Conservation (phyloP, 1,140 invertebrate species). For the Sweltsa coloradensis region DNA sequence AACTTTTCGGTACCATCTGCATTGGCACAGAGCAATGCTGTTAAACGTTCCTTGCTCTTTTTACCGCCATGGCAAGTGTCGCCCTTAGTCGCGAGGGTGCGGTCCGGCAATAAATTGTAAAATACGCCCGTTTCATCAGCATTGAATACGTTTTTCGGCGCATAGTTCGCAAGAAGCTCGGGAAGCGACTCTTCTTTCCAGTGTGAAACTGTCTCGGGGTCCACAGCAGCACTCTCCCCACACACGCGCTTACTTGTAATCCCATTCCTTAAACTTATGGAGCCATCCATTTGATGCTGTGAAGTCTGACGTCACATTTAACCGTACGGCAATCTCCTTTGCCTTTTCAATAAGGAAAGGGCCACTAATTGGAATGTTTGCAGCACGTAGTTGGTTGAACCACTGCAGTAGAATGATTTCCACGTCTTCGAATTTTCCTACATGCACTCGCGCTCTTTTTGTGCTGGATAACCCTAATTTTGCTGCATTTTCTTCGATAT, state of each 20-base stretch:
- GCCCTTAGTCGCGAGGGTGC: slow-evolving; percentile 22
- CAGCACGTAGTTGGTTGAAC: too few relatives aligned
- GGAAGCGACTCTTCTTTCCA: not conserved
- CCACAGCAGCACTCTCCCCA: not conserved
- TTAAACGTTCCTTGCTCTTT: slow-evolving; percentile 28
- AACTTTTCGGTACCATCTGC: slow-evolving; percentile 15
- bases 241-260: not conserved
- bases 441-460: too few relatives aligned
- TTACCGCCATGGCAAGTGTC: slow-evolving; percentile 28
- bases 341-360: too few relatives aligned
- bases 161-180: slow-evolving; percentile 13
- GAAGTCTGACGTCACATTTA: too few relatives aligned
- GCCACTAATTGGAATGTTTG: too few relatives aligned
- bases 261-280: not conserved
- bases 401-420: too few relatives aligned
- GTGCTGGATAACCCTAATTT: too few relatives aligned
- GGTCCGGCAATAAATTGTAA: slow-evolving; percentile 26
- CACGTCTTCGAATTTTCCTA: too few relatives aligned
- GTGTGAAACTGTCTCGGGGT: not conserved
- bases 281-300: slow-evolving; percentile 1
- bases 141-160: slow-evolving; percentile 30
- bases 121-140: slow-evolving; percentile 34
- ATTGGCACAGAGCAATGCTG: slow-evolving; percentile 15
- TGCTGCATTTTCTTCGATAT: too few relatives aligned
- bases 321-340: too few relatives aligned